Evolutionary conservation across 2,797 vertebrate genomes (phyloP), one percentile per base, ranked within the genome.

Genomic region (Todus mexicanus): DNA sequence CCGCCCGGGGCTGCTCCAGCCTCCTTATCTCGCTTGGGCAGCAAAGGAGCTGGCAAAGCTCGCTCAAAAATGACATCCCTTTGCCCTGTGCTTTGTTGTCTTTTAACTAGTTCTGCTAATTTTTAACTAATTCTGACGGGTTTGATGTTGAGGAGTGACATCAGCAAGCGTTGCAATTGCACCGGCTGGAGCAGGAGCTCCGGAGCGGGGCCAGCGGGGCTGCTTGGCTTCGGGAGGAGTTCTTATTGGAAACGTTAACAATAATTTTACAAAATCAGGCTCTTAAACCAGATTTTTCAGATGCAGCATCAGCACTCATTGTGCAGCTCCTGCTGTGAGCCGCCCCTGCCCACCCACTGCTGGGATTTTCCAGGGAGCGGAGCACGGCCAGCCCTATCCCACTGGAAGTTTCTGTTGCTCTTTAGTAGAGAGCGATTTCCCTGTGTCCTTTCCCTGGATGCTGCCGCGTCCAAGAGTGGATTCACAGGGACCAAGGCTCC

Each of bases 221-320:
- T 4, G 35, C 35, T 27, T 47, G 37, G 8, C 4, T 27, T 77
- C 20, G 18, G 35, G 40, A 11, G 23, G 18, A 23, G 6, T n/a
- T 33, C 21, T 51, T 27, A 12, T 1, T 9, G 29, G 26, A 68
- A 65, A 20, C 2, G 1, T 19, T 48, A 16, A 26, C 54, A 51
- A 19, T 20, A 8, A 22, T 11, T 60, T 70, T 29, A 15, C 20
- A 61, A 72, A 42, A 10, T n/a, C 17, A 17, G 35, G 7, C 23
- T 6, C 64, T 66, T 42, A 42, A 64, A 15, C 12, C 10, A 6
- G 7, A 4, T 4, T 87, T 59, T 68, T 75, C 17, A 33, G 27
- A 4, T 0, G 1, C 15, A 42, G 22, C 19, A 1, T 48, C 2
- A 3, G n/a, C 7, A 8, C 11, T 10, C 2, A 0, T 3, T 8